These are phyloP conservation scores for Columba guinea DNA, from an alignment of 2,797 vertebrate genomes.

Conservation along the genomic window DNA sequence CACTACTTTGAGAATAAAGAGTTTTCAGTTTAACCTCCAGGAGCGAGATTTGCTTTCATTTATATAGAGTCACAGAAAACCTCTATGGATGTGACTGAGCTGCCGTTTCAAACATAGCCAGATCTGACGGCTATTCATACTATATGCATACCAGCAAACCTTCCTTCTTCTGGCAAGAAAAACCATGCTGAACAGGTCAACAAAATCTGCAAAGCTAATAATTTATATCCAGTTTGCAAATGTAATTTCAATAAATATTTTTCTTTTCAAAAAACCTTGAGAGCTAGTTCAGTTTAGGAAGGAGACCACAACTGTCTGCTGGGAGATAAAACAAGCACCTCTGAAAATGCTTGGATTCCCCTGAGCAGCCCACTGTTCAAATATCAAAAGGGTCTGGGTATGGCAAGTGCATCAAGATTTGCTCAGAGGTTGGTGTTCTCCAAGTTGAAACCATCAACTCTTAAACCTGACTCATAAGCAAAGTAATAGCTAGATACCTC, in stretches of 20 bases:
- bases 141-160: not conserved
- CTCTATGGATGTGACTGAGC: not conserved
- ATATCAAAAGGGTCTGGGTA: constrained; percentile 19
- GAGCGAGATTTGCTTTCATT: not conserved
- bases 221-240: constrained; percentile 51
- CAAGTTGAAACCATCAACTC: not conserved
- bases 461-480: not conserved
- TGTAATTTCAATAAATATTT: constrained; percentile 72
- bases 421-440: not conserved
- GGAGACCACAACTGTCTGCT: constrained; percentile 62
- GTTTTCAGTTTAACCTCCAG: not conserved
- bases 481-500: not conserved
- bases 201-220: constrained; percentile 45
- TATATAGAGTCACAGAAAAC: not conserved
- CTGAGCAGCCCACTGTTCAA: not conserved
- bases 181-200: constrained; percentile 10
- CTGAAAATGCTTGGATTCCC: constrained; percentile 42
- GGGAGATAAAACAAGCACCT: constrained; percentile 62
- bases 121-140: not conserved
- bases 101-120: not conserved
- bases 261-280: constrained; percentile 59
- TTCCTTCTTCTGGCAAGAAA: not conserved
- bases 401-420: not conserved
- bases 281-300: constrained; percentile 53
- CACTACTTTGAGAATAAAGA: not conserved